phyloP scores from a whole-genome alignment of 2,113 vertebrate species.

The Xiphorhynchus elegans region DNA sequence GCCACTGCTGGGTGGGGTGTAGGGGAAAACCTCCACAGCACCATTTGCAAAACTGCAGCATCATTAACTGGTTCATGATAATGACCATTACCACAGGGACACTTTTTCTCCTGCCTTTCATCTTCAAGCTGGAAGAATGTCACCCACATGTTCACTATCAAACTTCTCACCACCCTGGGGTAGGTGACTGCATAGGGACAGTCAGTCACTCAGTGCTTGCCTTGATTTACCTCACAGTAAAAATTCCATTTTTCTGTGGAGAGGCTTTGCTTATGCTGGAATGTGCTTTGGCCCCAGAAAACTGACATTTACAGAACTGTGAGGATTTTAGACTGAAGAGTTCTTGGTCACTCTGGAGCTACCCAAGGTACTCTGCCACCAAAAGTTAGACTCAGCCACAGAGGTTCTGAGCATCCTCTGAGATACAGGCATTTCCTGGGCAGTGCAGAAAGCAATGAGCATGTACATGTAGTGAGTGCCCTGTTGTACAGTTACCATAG shows the following conservation, averaged over 20 bases:
- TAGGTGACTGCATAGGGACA: background rate
- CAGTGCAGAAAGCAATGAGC: background rate
- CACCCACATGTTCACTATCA: background rate
- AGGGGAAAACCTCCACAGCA: background rate
- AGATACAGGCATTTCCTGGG: background rate
- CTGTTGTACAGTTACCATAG: constrained; percentile 3
- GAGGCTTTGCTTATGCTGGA: background rate
- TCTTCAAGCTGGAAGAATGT: background rate
- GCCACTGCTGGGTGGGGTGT: background rate
- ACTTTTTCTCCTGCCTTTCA: background rate
- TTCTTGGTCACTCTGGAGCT: background rate
- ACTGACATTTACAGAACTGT: background rate
- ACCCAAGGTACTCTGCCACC: background rate
- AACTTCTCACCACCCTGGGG: background rate
- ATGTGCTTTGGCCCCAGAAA: background rate
- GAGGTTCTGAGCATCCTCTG: background rate
- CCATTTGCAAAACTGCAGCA: background rate
- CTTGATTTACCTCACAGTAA: background rate
- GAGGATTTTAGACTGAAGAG: background rate
- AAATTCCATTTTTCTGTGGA: background rate
- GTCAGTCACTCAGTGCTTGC: background rate
- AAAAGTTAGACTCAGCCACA: background rate
- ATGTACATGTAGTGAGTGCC: background rate
- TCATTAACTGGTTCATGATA: background rate
- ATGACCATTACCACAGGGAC: background rate